phyloP scores from a whole-genome alignment of 1,140 invertebrate genomes.

The Sycophila sp. region DNA sequence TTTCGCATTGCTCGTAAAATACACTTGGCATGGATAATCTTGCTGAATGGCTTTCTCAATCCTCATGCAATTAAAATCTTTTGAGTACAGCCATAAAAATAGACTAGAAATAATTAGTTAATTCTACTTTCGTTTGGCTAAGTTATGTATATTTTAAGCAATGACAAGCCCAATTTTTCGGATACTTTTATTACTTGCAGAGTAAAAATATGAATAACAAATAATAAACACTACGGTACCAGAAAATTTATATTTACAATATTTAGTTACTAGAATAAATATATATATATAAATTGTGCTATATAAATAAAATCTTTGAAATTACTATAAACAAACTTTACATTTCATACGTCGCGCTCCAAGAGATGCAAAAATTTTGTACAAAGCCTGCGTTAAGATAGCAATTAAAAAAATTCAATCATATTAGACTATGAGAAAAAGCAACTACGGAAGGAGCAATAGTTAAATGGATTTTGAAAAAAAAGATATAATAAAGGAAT shows the following conservation, averaged over 20 bases:
- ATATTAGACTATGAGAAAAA: slow-evolving; percentile 34
- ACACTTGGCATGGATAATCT: background rate
- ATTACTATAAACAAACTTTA: background rate
- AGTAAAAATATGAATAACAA: too few relatives aligned
- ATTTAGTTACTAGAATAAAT: background rate
- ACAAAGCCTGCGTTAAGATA: slow-evolving; percentile 40
- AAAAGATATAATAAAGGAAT: slow-evolving; percentile 20
- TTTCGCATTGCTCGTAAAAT: background rate
- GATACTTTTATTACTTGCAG: too few relatives aligned
- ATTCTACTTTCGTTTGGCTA: too few relatives aligned
- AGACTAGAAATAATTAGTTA: too few relatives aligned
- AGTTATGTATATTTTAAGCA: too few relatives aligned
- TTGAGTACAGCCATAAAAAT: too few relatives aligned
- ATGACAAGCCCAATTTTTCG: too few relatives aligned
- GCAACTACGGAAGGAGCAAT: slow-evolving; percentile 25
- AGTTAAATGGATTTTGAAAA: slow-evolving; percentile 23
- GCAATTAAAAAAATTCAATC: slow-evolving; percentile 8
- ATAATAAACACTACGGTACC: too few relatives aligned
- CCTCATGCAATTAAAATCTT: background rate
- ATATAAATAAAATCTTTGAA: too few relatives aligned
- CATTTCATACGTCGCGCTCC: background rate
- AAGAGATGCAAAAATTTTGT: slow-evolving; percentile 50
- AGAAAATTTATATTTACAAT: slow-evolving; percentile 21
- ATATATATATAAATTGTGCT: background rate
- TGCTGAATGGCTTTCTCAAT: background rate